Base-by-base conservation (phyloP, 92 coral and sea anemone species). In the Phymanthus crucifer region DNA sequence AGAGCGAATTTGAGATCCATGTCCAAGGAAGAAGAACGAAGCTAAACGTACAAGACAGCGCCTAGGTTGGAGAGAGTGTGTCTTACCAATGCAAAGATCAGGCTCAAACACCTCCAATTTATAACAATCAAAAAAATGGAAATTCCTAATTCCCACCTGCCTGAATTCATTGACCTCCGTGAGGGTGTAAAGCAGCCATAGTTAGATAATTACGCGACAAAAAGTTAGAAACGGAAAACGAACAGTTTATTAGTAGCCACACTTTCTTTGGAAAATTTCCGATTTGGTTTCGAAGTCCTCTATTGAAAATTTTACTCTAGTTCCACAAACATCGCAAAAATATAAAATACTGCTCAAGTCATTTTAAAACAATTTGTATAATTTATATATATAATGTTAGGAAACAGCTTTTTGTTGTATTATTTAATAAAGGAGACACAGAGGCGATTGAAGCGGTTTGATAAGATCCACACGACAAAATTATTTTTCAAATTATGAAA, bases 111-210 rank as follows among this genome's bases (percentile, higher is more conserved):
- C 68, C 29, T 24, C 23, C 68, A 27, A 61, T 61, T 61, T 61
- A 61, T 61, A 61, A 61, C 33, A 61, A 61, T 61, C 68, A 61
- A 61, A 7, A 54, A 61, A 61, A 21, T 24, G 35, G 33, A 61
- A 58, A 24, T 61, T 61, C 33, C 34, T 61, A 61, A 61, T 61
- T 61, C 13, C 16, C 68, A 61, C 68, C 68, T 61, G 68, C 68
- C 29, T 61, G 33, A 6, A 8, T 29, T 61, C 34, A 61, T 61
- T 61, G 68, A 27, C 1, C 29, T 61, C 29, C 29, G 68, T 61
- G 68, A 61, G 68, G 68, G 68, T 61, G 68, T 24, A 61, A 61
- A 34, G 32, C 34, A 61, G 32, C 17, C 17, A 61, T 2, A 24
- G 68, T 24, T 61, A 61, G 36, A 27, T 27, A 61, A 61, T 61